phyloP scores from a whole-genome alignment of 1,140 invertebrate genomes.

The Dinoponera quadriceps region DNA sequence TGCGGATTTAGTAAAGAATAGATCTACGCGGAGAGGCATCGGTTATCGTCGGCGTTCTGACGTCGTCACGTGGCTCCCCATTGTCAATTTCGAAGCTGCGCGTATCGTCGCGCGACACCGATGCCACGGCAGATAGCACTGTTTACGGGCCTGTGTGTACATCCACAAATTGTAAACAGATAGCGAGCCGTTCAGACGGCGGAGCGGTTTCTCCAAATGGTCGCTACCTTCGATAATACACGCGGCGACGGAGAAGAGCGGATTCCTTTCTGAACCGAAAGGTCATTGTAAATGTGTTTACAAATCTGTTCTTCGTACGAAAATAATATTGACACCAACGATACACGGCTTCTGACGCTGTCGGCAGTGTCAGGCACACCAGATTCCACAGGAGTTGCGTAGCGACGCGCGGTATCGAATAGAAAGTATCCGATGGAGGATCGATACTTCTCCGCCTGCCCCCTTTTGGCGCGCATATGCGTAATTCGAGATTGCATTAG shows the following conservation, averaged over 20 bases:
- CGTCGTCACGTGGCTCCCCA: neutral
- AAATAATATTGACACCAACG: no score
- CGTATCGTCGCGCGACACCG: no score
- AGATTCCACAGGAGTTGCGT: neutral
- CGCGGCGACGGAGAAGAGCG: no score
- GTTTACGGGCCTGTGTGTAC: no score
- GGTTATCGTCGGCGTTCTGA: neutral
- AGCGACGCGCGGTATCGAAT: neutral
- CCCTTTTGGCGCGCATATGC: neutral
- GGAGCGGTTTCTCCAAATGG: no score
- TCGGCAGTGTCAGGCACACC: neutral
- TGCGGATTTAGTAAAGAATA: neutral
- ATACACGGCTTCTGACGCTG: neutral
- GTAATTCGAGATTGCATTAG: neutral
- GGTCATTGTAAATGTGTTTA: no score
- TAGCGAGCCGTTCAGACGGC: no score
- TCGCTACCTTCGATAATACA: no score
- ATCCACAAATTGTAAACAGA: no score
- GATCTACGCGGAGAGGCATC: neutral
- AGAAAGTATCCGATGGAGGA: neutral
- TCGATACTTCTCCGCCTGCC: neutral
- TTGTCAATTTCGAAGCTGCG: neutral
- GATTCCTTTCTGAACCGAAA: no score
- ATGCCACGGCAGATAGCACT: no score
- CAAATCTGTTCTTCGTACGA: no score